These are phyloP conservation scores for Leucania comma DNA, from an alignment of 2,888 invertebrate species.

Conservation along the genomic window DNA sequence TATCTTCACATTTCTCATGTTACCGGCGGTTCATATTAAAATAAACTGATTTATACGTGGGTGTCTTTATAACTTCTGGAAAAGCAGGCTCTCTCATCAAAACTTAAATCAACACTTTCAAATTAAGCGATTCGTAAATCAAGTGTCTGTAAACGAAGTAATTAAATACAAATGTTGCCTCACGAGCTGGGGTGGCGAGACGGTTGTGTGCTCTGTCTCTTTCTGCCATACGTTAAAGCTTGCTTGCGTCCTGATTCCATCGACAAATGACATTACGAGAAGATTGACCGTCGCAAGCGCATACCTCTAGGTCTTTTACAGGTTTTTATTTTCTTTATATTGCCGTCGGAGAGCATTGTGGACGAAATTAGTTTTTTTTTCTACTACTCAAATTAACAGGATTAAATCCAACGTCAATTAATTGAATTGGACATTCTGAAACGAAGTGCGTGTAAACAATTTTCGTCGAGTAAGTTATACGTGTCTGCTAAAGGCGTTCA, in stretches of 20 bases:
- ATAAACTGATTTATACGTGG: constrained; percentile 67
- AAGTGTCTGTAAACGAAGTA: constrained; percentile 80
- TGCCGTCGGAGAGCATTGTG: constrained; percentile 49
- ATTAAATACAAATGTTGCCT: constrained; percentile 80
- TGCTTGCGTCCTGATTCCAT: constrained; percentile 65
- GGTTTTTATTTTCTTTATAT: constrained; percentile 64
- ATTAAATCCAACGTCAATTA: constrained; percentile 54
- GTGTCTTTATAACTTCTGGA: constrained; percentile 69
- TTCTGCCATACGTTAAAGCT: constrained; percentile 57
- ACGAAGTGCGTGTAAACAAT: constrained; percentile 50
- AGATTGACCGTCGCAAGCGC: constrained; percentile 75
- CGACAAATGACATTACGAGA: constrained; percentile 78
- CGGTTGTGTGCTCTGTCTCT: constrained; percentile 58
- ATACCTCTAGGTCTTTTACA: constrained; percentile 66
- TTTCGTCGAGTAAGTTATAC: constrained; percentile 47
- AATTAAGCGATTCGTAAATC: constrained; percentile 83
- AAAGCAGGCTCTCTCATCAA: constrained; percentile 69
- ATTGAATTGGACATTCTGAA: constrained; percentile 56
- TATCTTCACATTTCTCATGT: constrained; percentile 56
- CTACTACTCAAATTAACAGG: constrained; percentile 59
- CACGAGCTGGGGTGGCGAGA: constrained; percentile 67
- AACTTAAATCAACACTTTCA: constrained; percentile 84
- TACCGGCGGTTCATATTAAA: constrained; percentile 61
- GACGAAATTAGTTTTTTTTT: constrained; percentile 60
- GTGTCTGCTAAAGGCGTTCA: constrained; percentile 46